These are phyloP conservation scores for Percopsis transmontana DNA, from an alignment of 2,113 vertebrate genomes.

Conservation along the genomic window DNA sequence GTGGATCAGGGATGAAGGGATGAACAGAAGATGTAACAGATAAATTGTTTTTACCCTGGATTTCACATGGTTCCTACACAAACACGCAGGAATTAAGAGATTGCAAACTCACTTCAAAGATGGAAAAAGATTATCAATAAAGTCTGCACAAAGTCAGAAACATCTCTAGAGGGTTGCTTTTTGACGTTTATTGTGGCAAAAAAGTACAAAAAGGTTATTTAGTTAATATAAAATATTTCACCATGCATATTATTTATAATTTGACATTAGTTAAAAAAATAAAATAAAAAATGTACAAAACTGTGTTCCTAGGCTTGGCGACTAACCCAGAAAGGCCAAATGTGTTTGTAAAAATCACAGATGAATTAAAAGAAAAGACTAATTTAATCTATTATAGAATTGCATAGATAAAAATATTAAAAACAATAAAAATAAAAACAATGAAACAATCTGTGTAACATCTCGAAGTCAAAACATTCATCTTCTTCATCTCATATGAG, in stretches of 20 bases:
- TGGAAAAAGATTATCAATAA: slow-evolving; percentile 3
- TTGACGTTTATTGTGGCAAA: neutral
- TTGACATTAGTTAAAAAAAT: too few species aligned
- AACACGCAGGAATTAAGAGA: neutral
- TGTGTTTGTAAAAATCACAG: neutral
- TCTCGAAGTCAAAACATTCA: neutral
- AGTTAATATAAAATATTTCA: neutral
- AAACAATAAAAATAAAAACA: neutral
- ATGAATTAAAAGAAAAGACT: slow-evolving; percentile 15
- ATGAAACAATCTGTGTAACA: neutral
- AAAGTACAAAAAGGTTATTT: neutral
- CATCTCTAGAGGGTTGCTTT: neutral
- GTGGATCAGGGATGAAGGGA: too few species aligned
- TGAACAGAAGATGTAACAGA: too few species aligned
- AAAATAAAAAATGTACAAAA: neutral
- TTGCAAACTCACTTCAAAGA: neutral
- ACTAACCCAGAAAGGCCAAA: neutral
- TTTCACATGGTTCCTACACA: too few species aligned
- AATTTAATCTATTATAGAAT: slow-evolving; percentile 45
- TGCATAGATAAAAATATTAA: slow-evolving; percentile 5
- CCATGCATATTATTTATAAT: too few species aligned
- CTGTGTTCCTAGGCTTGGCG: neutral
- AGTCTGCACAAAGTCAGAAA: neutral
- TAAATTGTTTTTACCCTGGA: too few species aligned
- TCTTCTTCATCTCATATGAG: slow-evolving; percentile 73